Base-by-base conservation (phyloP, 1,140 invertebrate genomes). In the Idris sp. region DNA sequence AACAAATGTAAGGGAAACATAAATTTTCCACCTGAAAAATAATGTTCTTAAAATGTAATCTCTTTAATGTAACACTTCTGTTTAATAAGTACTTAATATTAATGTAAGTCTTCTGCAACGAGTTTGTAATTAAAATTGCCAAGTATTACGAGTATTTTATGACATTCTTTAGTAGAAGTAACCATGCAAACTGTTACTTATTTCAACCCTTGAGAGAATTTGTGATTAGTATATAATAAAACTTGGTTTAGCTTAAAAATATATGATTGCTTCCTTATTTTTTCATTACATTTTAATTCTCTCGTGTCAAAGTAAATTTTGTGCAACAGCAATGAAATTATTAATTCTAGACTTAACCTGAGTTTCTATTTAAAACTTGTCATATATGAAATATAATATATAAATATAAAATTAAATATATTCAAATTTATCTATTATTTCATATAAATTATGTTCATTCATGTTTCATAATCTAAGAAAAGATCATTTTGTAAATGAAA, bases 231-330 rank as follows among this genome's bases (percentile, higher is more conserved):
- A 38, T 64, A 64, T 58, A 58, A 59, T 51, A 58, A 36, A 72
- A 62, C 22, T 33, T 1, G 6, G 11, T 0, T 43, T 2, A 9
- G 41, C 43, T 33, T 28, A 49, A 73, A 73, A 64, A 58, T 44
- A 41, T 44, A 41, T 58, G 64, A 73, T 8, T 41, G 13, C 43
- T 73, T 73, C 68, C 68, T 73, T 64, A 73, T 73, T 64, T 73
- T 53, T 73, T 58, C 44, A 65, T 65, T 33, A 59, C 59, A 59
- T 59, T 36, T 44, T 65, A 65, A 59, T 31, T 41, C 49, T 48
- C 18, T 69, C 8, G 51, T 22, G 48, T 31, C 14, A 13, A 1
- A 54, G 11, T 18, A 31, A 14, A n/a, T n/a, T n/a, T 69, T 5
- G 51, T 22, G 48, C 40, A 13, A 13, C 5, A 54, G 11, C 26